These are phyloP conservation scores for Drosophila micromelanica DNA, from an alignment of 1,140 invertebrate species.

Conservation along the genomic window DNA sequence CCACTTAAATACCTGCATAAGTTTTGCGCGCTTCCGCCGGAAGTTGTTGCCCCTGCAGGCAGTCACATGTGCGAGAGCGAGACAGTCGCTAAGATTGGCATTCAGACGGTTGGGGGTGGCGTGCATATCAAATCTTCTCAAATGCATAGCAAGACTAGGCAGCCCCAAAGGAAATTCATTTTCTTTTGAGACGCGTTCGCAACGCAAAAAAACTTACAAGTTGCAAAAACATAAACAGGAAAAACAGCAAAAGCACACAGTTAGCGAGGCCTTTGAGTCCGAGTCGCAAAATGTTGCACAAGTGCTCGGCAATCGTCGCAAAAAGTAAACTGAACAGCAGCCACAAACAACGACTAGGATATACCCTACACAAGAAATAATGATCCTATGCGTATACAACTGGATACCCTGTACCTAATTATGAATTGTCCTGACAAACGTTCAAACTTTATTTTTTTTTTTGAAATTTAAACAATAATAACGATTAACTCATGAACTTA, in stretches of 20 bases:
- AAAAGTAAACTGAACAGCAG: slow-evolving; percentile 66
- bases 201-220: slow-evolving; percentile 25
- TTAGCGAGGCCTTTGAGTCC: slow-evolving; percentile 48
- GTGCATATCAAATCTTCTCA: slow-evolving; percentile 46
- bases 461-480: no score
- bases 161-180: slow-evolving; percentile 72
- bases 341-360: slow-evolving; percentile 12
- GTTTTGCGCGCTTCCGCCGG: slow-evolving; percentile 76
- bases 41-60: slow-evolving; percentile 57
- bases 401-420: no score
- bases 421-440: no score
- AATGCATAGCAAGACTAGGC: slow-evolving; percentile 68
- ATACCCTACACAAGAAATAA: no score
- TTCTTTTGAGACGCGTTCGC: slow-evolving; percentile 58
- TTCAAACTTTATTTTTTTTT: no score
- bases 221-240: slow-evolving; percentile 30
- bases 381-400: no score
- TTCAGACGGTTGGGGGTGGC: not conserved
- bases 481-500: no score
- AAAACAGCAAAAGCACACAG: slow-evolving; percentile 39
- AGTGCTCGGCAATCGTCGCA: slow-evolving; percentile 69
- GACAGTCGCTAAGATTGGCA: no score
- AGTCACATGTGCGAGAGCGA: not conserved
- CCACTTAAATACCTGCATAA: slow-evolving; percentile 80
- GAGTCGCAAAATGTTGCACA: slow-evolving; percentile 71